Evolutionary conservation across 2,797 vertebrate species (phyloP).

Genomic region (Gambelia wislizenii): DNA sequence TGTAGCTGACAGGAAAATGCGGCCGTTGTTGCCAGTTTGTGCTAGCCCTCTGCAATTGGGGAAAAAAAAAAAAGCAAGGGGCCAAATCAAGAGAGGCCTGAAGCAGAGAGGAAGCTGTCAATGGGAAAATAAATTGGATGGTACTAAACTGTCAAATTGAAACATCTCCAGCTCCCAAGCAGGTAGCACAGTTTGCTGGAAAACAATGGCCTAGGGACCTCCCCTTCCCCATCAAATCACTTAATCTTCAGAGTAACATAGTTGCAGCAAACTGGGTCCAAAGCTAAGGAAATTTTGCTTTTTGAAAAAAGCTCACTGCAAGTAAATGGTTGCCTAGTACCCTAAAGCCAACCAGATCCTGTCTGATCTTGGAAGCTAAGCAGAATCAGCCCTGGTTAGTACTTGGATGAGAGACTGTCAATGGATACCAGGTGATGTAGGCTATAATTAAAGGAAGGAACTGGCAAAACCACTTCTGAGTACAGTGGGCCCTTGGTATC

Average conservation of each 20-base stretch:
- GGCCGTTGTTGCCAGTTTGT: background rate
- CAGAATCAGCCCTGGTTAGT: too few species aligned
- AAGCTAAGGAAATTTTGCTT: conserved; percentile 39
- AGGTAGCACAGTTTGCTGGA: conserved; percentile 1
- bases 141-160: background rate
- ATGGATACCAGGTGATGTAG: too few species aligned
- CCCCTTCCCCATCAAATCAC: conserved; percentile 23
- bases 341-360: too few species aligned
- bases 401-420: too few species aligned
- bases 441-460: too few species aligned
- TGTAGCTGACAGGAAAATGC: conserved; percentile 19
- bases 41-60: conserved; percentile 12
- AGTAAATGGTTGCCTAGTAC: too few species aligned
- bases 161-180: conserved; percentile 15
- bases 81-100: background rate
- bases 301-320: conserved; percentile 10
- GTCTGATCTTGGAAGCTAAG: too few species aligned
- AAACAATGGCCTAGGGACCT: conserved; percentile 33
- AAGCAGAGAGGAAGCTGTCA: conserved; percentile 36
- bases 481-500: too few species aligned
- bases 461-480: too few species aligned
- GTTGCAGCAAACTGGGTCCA: conserved; percentile 1
- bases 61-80: background rate
- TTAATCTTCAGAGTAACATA: conserved; percentile 21
- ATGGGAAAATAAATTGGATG: conserved; percentile 50